Base-by-base conservation (phyloP, 2,888 invertebrate genomes). In the Cantharis flavilabris region DNA sequence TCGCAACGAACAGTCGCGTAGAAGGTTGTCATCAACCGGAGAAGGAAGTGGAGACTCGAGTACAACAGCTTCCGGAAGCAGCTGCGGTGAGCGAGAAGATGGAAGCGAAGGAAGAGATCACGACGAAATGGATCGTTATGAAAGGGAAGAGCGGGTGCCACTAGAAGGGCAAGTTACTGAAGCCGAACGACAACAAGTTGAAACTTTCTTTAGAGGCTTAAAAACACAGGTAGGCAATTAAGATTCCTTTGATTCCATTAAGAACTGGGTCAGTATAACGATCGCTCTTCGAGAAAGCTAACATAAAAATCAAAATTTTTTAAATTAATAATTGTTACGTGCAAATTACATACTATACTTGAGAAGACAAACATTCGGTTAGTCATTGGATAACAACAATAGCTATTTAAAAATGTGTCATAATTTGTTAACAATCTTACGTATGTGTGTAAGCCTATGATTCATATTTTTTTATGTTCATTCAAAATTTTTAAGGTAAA, bases 201-300 rank as follows among this genome's bases (percentile, higher is more conserved):
- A 95, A 86, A 91, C 92, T 73, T 94, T 94, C 86, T 94, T 94
- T 84, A 91, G 92, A 78, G 95, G 95, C 72, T 90, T 95, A 78
- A 95, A 95, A 86, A 94, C 95, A 0, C 93, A 94, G 87, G 93
- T 91, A 83, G 83, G 81, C 33, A 33, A 33, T 33, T 33, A 33
- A 33, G 33, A 33, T 33, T 33, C 30, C 30, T 49, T 49, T 7
- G 4, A 49, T 49, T 49, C 49, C n/a, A 33, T 49, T 49, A 7
- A n/a, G 5, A 49, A 13, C n/a, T 49, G 49, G 49, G 49, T 49
- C 49, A 49, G 49, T 49, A n/a, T 49, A 49, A 49, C 49, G 49
- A 49, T n/a, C 49, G 49, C 49, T n/a, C 49, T 49, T 5, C 13
- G n/a, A 49, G n/a, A 49, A n/a, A n/a, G n/a, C 7, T n/a, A n/a